Evolutionary conservation across 2,797 vertebrate species (phyloP).

Genomic region (Semaprochilodus insignis): DNA sequence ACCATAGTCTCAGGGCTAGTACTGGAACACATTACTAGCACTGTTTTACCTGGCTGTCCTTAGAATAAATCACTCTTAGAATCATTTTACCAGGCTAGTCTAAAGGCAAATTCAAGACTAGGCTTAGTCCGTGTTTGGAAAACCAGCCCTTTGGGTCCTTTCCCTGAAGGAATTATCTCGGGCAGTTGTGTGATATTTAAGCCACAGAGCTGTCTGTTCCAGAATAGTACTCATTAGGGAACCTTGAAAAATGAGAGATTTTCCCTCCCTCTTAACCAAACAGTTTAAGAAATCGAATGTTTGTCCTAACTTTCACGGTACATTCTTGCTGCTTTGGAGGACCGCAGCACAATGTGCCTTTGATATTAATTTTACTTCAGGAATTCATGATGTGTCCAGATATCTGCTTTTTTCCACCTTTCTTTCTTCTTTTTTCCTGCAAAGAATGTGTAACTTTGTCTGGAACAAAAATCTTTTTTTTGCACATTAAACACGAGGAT

Average conservation of each 20-base stretch:
- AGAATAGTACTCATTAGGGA: slow-evolving; percentile 25
- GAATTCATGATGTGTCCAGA: slow-evolving; percentile 37
- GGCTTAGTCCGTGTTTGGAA: not conserved
- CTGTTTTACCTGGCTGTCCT: not conserved
- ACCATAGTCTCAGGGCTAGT: too few species aligned
- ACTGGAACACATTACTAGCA: not conserved
- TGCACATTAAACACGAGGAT: slow-evolving; percentile 41
- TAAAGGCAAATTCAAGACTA: not conserved
- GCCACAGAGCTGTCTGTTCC: slow-evolving; percentile 7
- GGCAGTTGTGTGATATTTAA: slow-evolving; percentile 26
- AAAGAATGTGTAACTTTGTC: slow-evolving; percentile 36
- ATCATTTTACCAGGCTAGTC: not conserved
- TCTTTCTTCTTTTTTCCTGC: slow-evolving; percentile 5
- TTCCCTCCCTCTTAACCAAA: slow-evolving; percentile 14
- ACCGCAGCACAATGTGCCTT: slow-evolving; percentile 11
- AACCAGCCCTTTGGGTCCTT: not conserved
- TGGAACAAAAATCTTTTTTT: slow-evolving; percentile 38
- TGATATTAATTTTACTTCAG: slow-evolving; percentile 38
- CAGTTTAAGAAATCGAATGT: slow-evolving; percentile 7
- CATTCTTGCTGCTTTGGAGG: slow-evolving; percentile 12
- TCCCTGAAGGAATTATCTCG: slow-evolving; percentile 8
- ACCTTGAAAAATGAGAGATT: slow-evolving; percentile 24
- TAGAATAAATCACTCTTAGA: too few species aligned
- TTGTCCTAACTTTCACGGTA: slow-evolving; percentile 14
- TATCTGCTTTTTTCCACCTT: slow-evolving; percentile 27